These are phyloP conservation scores for Yoshiicerus persimilis DNA, from an alignment of 1,140 invertebrate genomes.

Conservation along the genomic window DNA sequence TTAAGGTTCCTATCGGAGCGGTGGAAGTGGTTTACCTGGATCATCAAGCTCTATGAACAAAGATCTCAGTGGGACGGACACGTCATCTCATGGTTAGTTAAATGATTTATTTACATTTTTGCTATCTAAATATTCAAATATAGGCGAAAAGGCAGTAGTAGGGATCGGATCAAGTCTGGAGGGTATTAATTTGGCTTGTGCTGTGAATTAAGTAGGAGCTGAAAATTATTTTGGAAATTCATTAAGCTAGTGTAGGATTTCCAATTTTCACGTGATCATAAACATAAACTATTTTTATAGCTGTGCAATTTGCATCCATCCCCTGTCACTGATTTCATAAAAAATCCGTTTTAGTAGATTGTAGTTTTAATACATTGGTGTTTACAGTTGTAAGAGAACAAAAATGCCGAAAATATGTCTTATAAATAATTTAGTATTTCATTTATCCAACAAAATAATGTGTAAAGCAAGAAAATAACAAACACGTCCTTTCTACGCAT, in stretches of 20 bases:
- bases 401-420: too few species aligned
- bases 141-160: background rate
- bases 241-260: background rate
- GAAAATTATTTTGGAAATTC: background rate
- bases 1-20: background rate
- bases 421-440: too few species aligned
- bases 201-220: background rate
- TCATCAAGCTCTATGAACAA: background rate
- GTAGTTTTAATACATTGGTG: too few species aligned
- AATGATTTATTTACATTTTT: slow-evolving; percentile 1
- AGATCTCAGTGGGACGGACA: slow-evolving; percentile 11
- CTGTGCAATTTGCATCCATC: too few species aligned
- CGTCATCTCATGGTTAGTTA: slow-evolving; percentile 43
- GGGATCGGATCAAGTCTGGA: slow-evolving; percentile 13
- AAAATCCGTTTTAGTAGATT: too few species aligned
- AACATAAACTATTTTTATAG: background rate
- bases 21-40: background rate
- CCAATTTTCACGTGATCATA: background rate
- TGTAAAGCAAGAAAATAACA: too few species aligned
- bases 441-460: too few species aligned
- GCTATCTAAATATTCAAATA: background rate
- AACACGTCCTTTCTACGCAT: too few species aligned
- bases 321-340: too few species aligned
- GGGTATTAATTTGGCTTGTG: background rate
- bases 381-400: too few species aligned